Evolutionary conservation across 2,888 invertebrate genomes (phyloP), one percentile per base, ranked within the genome.

Genomic region (Oxycera nigricornis): DNA sequence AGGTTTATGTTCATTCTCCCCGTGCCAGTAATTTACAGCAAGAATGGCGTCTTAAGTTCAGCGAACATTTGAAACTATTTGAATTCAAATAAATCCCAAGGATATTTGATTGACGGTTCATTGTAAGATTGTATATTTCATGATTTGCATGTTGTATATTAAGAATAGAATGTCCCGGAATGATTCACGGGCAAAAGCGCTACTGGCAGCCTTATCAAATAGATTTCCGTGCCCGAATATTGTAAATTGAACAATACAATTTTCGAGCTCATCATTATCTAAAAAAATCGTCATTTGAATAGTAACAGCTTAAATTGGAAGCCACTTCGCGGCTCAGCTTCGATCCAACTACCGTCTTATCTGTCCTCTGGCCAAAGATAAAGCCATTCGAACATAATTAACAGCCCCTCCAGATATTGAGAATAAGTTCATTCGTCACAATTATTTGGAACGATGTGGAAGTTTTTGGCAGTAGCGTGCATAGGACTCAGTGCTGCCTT

Each of bases 401-500:
- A 59, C 14, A 59, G 30, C 26, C n/a, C 30, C 6, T 26, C n/a
- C 9, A 59, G 11, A n/a, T 24, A 2, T 24, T 24, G n/a, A n/a
- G 11, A 6, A 24, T 55, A 22, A 7, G 55, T 24, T 20, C 55
- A 22, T 24, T 55, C 24, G 55, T 20, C 14, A 7, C 9, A 35
- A 65, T 30, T 22, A 3, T 62, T 35, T 9, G 14, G 4, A 39
- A 30, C 11, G 39, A 65, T 65, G 65, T 65, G 65, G 65, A 39
- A 22, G 11, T 20, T 20, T 14, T 41, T 39, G n/a, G 39, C 0
- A 2, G 24, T 65, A 41, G 3, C 41, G 17, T 41, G 17, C 6
- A 6, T 17, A 11, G n/a, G 39, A 2, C 11, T 65, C 41, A 26
- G 39, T 41, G 2, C 73, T 81, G 81, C 46, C 79, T 78, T 52